Evolutionary conservation across 2,797 vertebrate genomes (phyloP), one percentile per base, ranked within the genome.

Genomic region (Squalus acanthias): DNA sequence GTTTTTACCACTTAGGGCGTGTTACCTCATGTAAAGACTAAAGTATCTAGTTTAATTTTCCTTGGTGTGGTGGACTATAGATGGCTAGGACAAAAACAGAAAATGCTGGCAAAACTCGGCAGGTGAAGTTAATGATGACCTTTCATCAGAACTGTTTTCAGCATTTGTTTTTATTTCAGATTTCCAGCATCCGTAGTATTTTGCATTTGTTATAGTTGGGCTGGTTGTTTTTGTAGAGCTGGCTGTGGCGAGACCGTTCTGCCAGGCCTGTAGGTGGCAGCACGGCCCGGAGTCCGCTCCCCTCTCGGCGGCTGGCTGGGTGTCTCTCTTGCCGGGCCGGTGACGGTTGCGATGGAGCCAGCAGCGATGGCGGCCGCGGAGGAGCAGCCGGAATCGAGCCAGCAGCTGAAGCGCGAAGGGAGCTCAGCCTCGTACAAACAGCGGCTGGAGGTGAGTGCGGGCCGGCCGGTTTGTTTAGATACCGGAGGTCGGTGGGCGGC

Each of bases 371-470:
- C 91, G 65, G 26, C 10, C 0, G 39, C 93, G 10, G 24, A 0
- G 0, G 12, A 33, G 69, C 20, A 53, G 46, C 10, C 1, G 7
- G 24, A 13, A 9, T 24, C 7, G 26, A 15, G 53, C 1, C 24
- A 9, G 5, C 1, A 8, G 3, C 69, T 17, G 94, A 63, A 33
- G 26, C 88, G 17, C 3, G 26, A 20, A 33, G 13, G 50, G 94
- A 29, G 0, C 4, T 12, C 50, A 0, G 70, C 76, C 70, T 13
- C 26, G 4, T 95, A 76, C 24, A 95, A 95, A 76, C 70, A 76
- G 26, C 69, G 70, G 24, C 70, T 95, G 94, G 94, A 95, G 94
- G 94, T 95, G 22, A 76, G 94, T 76, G 24, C 1, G 20, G 65
- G 63, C 20, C 79, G 4, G n/a, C 9, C 60, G 60, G 60, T 5